Percentiles rank a stretch among this genome's conserved stretches.
phyloP scores from a whole-genome alignment of 1,140 invertebrate species.

The Sycobia sp. region DNA sequence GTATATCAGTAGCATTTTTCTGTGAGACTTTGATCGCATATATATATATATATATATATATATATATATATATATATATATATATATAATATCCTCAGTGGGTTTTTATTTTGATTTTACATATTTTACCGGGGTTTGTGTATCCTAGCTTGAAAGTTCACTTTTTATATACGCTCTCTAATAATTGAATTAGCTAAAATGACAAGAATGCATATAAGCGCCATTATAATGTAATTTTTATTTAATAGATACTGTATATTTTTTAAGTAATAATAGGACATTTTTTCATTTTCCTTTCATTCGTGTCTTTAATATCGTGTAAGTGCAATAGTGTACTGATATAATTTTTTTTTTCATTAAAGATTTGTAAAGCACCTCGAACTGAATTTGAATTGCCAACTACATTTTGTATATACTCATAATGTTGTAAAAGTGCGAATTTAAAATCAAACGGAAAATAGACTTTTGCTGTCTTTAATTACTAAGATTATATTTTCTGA shows the following conservation, averaged over 20 bases:
- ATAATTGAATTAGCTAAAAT: conserved; percentile 47
- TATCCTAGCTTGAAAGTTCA: conserved; percentile 6
- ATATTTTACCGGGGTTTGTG: neutral
- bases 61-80: neutral
- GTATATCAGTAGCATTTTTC: conserved; percentile 33
- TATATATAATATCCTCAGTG: neutral
- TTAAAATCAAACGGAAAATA: conserved; percentile 6
- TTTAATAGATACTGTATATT: conserved; percentile 40
- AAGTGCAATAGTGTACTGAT: conserved; percentile 15
- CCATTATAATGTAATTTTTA: conserved; percentile 37
- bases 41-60: neutral
- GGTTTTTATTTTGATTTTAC: neutral
- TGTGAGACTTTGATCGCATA: conserved; percentile 11
- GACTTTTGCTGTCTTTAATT: neutral
- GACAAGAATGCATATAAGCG: conserved; percentile 48
- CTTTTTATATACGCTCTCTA: conserved; percentile 6
- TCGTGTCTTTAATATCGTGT: conserved; percentile 13
- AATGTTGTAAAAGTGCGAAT: neutral
- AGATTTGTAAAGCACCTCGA: neutral
- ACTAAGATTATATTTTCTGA: too few relatives aligned
- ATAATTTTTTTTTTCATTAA: conserved; percentile 12
- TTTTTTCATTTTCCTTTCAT: neutral
- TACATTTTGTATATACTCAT: neutral
- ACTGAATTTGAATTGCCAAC: neutral
- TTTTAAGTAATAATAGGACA: conserved; percentile 24